Evolutionary conservation across 2,113 vertebrate genomes (phyloP).

Genomic region (Odobenus rosmarus): DNA sequence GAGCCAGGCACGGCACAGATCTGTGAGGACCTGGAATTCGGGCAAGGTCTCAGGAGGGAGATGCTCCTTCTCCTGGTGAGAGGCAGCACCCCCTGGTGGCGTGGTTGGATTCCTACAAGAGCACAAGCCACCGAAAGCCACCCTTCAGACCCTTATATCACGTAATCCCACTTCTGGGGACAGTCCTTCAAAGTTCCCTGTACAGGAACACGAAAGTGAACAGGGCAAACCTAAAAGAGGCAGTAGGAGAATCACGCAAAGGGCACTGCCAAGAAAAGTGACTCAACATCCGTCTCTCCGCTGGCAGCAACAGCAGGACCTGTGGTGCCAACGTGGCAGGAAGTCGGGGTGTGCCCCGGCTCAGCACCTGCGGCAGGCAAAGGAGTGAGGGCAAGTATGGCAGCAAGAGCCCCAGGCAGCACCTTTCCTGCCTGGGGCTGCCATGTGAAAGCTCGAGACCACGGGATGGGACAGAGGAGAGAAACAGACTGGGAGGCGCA

Average conservation of each 20-base stretch:
- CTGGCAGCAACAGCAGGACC: neutral
- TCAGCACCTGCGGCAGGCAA: neutral
- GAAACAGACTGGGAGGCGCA: neutral
- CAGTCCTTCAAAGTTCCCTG: neutral
- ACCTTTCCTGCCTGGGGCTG: neutral
- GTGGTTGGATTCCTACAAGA: neutral
- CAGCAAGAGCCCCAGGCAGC: neutral
- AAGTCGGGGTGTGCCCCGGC: neutral
- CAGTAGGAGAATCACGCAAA: slow-evolving; percentile 14
- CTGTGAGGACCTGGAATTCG: neutral
- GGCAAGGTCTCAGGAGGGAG: neutral
- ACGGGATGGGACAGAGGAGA: neutral
- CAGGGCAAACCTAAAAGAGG: neutral
- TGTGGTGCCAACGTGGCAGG: neutral
- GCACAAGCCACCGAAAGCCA: neutral
- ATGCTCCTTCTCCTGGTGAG: neutral
- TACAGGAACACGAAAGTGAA: neutral
- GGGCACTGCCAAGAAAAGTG: neutral
- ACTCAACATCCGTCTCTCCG: neutral
- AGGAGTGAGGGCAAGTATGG: neutral
- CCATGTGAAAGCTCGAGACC: neutral
- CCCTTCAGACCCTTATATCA: neutral
- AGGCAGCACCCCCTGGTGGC: slow-evolving; percentile 37
- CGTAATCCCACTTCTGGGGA: neutral
- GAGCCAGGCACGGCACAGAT: neutral